Base-by-base conservation (phyloP, 2,888 invertebrate genomes). In the Phorcus lineatus region DNA sequence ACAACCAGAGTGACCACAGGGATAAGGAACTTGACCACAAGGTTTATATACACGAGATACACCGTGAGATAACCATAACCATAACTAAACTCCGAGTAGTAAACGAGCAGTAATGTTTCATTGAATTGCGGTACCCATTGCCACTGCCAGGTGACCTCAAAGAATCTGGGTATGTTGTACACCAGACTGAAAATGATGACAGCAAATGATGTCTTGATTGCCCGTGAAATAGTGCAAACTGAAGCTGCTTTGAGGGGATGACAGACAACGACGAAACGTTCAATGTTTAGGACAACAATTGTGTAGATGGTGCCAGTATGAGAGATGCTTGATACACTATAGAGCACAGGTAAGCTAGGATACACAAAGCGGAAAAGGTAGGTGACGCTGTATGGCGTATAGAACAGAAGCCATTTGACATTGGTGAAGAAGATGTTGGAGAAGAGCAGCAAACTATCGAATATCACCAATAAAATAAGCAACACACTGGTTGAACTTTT, bases 11-110 rank as follows among this genome's bases (percentile, higher is more conserved):
- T 16, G 76, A 67, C 36, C 19, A 53, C 40, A 52, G 62, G 76
- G 67, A 67, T 22, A 67, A 80, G 4, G 57, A 80, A 36, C 76
- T 76, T 67, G 77, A 80, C 17, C 67, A 80, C 53, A 76, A 77
- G n/a, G 54, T 80, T 67, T 67, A 28, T 52, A 76, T 76, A 52
- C 53, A 76, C 52, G 62, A 80, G 16, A 74, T 76, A 28, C 76
- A 80, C 76, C 9, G 62, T 62, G 24, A 62, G 6, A 24, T 62
- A 62, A 11, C 24, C 24, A 24, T 62, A 62, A 17, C 16, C 9
- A n/a, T 62, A 62, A 17, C 28, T 17, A 3, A 24, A 28, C 3
- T 62, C 62, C 3, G 62, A 62, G 22, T 7, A 16, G 62, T 11
- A 13, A 16, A 62, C 62, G 13, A 62, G 28, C 16, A 62, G n/a